These are phyloP conservation scores for Periophthalmodon schlosseri DNA, from an alignment of 2,113 vertebrate genomes.

Conservation along the genomic window DNA sequence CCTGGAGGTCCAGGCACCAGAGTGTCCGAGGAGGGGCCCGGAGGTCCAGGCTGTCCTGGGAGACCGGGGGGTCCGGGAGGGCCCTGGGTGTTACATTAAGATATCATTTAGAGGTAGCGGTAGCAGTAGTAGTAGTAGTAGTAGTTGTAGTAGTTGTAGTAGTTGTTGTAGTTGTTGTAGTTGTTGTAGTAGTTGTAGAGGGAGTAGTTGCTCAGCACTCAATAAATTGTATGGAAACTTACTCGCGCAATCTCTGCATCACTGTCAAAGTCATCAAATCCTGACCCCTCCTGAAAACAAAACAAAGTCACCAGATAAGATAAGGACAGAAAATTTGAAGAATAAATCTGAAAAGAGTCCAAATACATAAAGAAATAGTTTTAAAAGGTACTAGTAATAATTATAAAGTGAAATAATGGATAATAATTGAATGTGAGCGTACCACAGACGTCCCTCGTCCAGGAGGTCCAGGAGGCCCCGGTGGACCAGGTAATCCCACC, in stretches of 20 bases:
- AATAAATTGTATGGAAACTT: slow-evolving; percentile 24
- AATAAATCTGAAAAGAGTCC: not conserved
- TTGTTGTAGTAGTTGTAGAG: too few species aligned
- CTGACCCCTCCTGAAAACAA: slow-evolving; percentile 80
- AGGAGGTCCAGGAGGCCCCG: slow-evolving; percentile 77
- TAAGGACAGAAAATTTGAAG: not conserved
- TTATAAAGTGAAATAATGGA: too few species aligned
- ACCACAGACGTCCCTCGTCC: slow-evolving; percentile 48
- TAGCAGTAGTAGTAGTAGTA: too few species aligned
- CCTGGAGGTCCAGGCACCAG: slow-evolving; percentile 76
- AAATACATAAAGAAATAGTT: too few species aligned
- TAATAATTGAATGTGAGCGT: not conserved
- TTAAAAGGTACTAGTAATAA: too few species aligned
- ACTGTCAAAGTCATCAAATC: slow-evolving; percentile 76
- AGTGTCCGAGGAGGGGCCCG: slow-evolving; percentile 64
- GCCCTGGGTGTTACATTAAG: slow-evolving; percentile 52
- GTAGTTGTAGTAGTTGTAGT: too few species aligned
- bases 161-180: too few species aligned
- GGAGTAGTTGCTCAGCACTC: too few species aligned
- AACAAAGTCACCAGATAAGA: not conserved
- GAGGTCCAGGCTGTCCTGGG: slow-evolving; percentile 81
- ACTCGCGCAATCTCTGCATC: slow-evolving; percentile 75
- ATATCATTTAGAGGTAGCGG: not conserved
- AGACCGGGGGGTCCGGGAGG: slow-evolving; percentile 80
- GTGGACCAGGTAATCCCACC: slow-evolving; percentile 76